Base-by-base conservation (phyloP, 2,888 invertebrate species). In the Lycaena phlaeas region DNA sequence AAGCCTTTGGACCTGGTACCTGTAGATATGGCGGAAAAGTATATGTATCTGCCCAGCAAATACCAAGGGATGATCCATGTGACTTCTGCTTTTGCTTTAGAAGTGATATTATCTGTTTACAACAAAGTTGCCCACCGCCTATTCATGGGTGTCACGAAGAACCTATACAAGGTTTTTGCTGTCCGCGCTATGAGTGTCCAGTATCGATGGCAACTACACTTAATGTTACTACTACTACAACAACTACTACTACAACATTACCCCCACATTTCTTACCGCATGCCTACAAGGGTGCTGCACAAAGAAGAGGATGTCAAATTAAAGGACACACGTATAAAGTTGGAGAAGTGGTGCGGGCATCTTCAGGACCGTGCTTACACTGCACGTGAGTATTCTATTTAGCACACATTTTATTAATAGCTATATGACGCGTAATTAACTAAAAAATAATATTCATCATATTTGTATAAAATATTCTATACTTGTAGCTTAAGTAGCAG, bases 71-170 rank as follows among this genome's bases (percentile, higher is more conserved):
- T 56, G 95, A 97, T 82, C 95, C 96, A 14, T 97, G 96, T 69
- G 96, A 96, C 68, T 97, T 96, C 86, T 97, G 96, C 77, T 96
- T 97, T 90, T 97, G 96, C 86, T 97, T 96, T 87, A 89, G 96
- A 72, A 95, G 96, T 68, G 96, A 96, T 65, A 96, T 97, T 57
- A 96, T 97, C 61, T 97, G 96, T 59, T 85, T 96, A 51, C 96
- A 96, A 76, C 96, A 97, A 75, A 95, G 95, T 60, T 97, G 96
- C 77, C 96, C 96, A 39, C 96, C 96, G 37, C 96, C 96, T 27
- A 96, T 96, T 57, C 91, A 92, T 37, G 93, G 93, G 43, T 97
- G 96, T 61, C 93, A 93, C 69, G 95, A 96, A 68, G 96, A 96
- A 74, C 92, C 94, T 11, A 96, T 97, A 57, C 89, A 90, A 70